Evolutionary conservation across 2,113 vertebrate species (phyloP).

Genomic region (Dicrurus megarhynchus): DNA sequence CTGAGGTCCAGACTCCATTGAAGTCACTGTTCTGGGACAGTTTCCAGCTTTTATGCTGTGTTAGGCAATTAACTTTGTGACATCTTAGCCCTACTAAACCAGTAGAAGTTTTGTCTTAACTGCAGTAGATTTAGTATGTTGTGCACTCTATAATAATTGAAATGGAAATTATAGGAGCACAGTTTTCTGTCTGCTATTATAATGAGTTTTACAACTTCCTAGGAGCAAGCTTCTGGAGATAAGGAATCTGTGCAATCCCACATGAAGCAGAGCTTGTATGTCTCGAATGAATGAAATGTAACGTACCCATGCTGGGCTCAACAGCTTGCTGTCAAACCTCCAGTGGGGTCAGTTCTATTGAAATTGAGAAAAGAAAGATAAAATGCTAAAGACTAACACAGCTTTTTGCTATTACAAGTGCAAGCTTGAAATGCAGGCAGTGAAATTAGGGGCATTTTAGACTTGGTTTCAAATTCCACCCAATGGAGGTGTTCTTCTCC

Average conservation of each 20-base stretch:
- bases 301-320: not conserved
- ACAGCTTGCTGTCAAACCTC: not conserved
- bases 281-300: not conserved
- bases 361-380: not conserved
- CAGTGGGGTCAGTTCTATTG: not conserved
- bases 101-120: slow-evolving; percentile 1
- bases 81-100: not conserved
- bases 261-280: not conserved
- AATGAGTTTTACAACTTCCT: slow-evolving; percentile 4
- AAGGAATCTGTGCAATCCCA: not conserved
- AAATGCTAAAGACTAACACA: not conserved
- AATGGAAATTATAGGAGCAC: not conserved
- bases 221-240: not conserved
- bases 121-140: not conserved
- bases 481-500: not conserved
- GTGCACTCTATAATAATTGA: not conserved
- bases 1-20: not conserved
- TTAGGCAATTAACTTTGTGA: slow-evolving; percentile 10
- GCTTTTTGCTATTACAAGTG: not conserved
- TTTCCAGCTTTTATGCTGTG: not conserved
- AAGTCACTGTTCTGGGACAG: not conserved
- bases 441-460: not conserved
- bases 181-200: not conserved
- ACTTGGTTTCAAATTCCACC: not conserved
- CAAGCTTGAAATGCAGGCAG: not conserved